A percentile compares a stretch with the other conserved stretches of the same genome.
Conservation (phyloP, 2,113 vertebrate species). For the Gnathonemus longibarbis region DNA sequence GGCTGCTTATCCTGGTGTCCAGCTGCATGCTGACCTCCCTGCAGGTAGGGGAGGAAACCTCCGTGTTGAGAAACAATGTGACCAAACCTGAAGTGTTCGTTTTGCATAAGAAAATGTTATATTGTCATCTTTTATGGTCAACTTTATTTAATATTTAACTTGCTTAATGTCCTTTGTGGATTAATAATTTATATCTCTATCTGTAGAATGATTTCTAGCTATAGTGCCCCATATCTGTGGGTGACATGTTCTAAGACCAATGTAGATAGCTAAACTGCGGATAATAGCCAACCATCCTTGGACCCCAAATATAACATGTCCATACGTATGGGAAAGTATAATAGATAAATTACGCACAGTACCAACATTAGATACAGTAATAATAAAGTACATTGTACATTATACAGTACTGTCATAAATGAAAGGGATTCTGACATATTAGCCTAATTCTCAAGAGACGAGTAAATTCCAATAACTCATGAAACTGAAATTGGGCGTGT, state of each 20-base stretch:
- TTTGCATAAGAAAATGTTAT: background rate
- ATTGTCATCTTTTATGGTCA: background rate
- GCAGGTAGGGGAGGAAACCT: conserved; percentile 55
- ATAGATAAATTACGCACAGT: too few species aligned
- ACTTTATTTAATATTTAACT: background rate
- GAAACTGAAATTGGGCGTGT: too few species aligned
- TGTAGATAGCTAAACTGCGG: background rate
- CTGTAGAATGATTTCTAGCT: background rate
- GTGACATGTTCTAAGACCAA: background rate
- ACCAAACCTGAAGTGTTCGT: background rate
- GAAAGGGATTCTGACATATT: background rate
- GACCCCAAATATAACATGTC: too few species aligned
- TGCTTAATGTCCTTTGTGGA: background rate
- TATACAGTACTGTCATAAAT: background rate
- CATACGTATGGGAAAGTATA: too few species aligned
- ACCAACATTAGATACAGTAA: background rate
- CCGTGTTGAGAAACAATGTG: background rate
- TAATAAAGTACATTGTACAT: background rate
- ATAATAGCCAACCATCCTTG: too few species aligned
- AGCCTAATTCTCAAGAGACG: background rate
- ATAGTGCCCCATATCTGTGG: background rate
- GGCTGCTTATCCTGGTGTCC: conserved; percentile 81
- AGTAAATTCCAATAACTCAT: too few species aligned
- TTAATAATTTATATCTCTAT: too few species aligned
- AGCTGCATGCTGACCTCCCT: conserved; percentile 80